phyloP scores from a whole-genome alignment of 2,797 vertebrate species.

The Odontamblyopus rebecca region DNA sequence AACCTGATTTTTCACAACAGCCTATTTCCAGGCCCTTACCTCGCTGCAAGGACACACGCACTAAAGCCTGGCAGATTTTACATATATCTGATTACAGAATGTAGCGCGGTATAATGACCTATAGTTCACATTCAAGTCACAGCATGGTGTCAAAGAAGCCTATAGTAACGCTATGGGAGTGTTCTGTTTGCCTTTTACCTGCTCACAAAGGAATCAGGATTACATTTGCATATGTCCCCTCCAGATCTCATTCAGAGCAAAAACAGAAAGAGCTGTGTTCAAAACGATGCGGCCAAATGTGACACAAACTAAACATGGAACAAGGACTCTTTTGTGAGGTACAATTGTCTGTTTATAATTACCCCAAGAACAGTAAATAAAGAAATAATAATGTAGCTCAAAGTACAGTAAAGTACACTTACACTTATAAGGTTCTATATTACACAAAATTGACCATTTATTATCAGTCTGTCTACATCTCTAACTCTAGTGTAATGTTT shows the following conservation, averaged over 20 bases:
- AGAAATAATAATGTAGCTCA: no score
- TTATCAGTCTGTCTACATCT: no score
- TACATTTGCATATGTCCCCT: constrained; percentile 52
- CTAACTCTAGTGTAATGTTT: no score
- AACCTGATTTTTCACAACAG: constrained; percentile 46
- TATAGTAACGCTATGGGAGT: constrained; percentile 25
- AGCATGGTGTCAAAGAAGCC: constrained; percentile 17
- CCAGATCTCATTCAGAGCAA: constrained; percentile 17
- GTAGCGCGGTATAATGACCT: neutral
- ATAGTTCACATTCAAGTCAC: constrained; percentile 29
- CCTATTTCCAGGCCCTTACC: constrained; percentile 52
- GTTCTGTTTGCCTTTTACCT: constrained; percentile 28
- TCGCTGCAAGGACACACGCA: constrained; percentile 45
- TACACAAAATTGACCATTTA: no score
- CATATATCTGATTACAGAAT: constrained; percentile 61
- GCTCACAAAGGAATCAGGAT: constrained; percentile 32
- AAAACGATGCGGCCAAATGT: constrained; percentile 6
- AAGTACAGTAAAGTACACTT: no score
- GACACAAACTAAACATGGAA: constrained; percentile 14
- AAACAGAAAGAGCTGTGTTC: constrained; percentile 6
- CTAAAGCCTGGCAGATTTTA: constrained; percentile 42
- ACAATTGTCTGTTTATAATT: neutral
- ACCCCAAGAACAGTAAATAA: neutral
- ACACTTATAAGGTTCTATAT: no score
- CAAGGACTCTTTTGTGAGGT: neutral